A percentile compares a stretch with the other conserved stretches of the same genome.
phyloP scores from a whole-genome alignment of 2,888 invertebrate genomes.

The Cactoblastis cactorum region DNA sequence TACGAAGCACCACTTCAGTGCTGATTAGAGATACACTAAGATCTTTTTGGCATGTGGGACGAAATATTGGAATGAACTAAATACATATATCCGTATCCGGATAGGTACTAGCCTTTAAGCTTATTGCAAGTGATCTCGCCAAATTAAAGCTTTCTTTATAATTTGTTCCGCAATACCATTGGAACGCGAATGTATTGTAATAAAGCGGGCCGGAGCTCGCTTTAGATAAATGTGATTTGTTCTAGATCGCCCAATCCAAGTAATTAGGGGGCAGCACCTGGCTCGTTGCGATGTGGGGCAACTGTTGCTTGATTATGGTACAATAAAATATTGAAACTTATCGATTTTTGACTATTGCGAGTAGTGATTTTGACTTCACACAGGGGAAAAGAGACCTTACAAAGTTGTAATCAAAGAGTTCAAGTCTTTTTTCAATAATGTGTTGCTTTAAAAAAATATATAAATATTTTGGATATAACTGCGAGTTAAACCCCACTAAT shows the following conservation, averaged over 20 bases:
- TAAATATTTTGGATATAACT: too few relatives aligned
- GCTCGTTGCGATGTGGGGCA: not conserved
- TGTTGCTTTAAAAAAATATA: too few relatives aligned
- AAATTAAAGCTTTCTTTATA: not conserved
- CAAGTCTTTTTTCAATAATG: too few relatives aligned
- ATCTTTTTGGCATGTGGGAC: too few relatives aligned
- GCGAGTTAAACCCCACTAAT: too few relatives aligned
- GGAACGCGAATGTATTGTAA: not conserved
- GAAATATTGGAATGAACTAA: too few relatives aligned
- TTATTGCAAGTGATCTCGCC: not conserved
- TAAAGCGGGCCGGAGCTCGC: not conserved
- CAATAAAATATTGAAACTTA: not conserved
- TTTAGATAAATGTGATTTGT: constrained; percentile 4
- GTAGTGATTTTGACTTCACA: too few relatives aligned
- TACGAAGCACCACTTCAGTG: too few relatives aligned
- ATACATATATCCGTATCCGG: too few relatives aligned
- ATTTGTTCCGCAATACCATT: not conserved
- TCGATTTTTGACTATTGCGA: not conserved
- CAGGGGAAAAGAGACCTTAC: too few relatives aligned
- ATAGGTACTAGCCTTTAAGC: not conserved
- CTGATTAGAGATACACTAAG: too few relatives aligned
- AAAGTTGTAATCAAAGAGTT: too few relatives aligned
- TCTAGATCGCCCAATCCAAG: constrained; percentile 1
- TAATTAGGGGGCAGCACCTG: constrained; percentile 4
- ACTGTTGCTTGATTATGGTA: not conserved